These are phyloP conservation scores for Planococcus citri DNA, from an alignment of 1,140 invertebrate genomes.

Conservation along the genomic window DNA sequence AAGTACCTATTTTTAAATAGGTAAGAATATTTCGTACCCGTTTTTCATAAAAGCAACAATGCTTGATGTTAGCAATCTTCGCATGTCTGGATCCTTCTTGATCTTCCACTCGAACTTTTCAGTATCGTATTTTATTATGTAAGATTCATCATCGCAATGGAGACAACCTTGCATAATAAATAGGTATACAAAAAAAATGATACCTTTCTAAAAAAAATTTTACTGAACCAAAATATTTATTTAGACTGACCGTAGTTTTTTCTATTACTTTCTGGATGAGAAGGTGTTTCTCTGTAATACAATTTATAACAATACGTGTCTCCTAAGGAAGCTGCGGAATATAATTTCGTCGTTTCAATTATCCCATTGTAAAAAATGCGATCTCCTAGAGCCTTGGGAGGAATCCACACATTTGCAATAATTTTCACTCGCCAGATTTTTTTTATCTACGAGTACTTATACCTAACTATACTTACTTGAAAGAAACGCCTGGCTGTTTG, in stretches of 20 bases:
- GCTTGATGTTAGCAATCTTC: not conserved
- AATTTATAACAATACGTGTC: not conserved
- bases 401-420: not conserved
- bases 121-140: not conserved
- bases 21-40: not conserved
- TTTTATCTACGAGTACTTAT: no score
- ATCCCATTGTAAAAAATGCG: not conserved
- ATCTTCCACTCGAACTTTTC: not conserved
- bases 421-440: not conserved
- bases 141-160: not conserved
- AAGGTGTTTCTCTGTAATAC: not conserved
- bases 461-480: not conserved
- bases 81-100: not conserved
- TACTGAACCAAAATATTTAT: not conserved
- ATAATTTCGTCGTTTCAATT: not conserved
- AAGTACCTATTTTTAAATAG: no score
- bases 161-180: not conserved
- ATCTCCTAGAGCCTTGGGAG: not conserved
- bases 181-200: not conserved
- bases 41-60: not conserved
- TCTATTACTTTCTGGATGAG: not conserved
- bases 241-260: not conserved
- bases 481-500: not conserved
- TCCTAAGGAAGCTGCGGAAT: not conserved
- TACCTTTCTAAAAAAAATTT: not conserved